phyloP scores from a whole-genome alignment of 1,140 invertebrate species.

The Drosophila baimaii region DNA sequence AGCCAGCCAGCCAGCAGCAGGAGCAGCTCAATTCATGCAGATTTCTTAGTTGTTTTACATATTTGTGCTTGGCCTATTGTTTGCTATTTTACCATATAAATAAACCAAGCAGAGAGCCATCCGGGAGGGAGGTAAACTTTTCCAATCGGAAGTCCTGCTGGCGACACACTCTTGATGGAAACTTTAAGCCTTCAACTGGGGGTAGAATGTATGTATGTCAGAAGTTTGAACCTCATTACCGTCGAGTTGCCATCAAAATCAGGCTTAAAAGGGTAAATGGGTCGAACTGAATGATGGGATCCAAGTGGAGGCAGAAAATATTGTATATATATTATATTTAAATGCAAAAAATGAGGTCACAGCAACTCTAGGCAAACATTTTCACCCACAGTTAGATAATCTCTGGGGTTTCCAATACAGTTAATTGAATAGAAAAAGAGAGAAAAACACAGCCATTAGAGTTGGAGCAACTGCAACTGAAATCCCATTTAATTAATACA shows the following conservation, averaged over 20 bases:
- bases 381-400: slow-evolving; percentile 1
- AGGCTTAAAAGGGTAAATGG: slow-evolving; percentile 23
- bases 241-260: slow-evolving; percentile 28
- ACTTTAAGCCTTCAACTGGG: slow-evolving; percentile 21
- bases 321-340: slow-evolving; percentile 10
- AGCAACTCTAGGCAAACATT: slow-evolving; percentile 12
- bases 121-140: slow-evolving; percentile 32
- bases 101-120: not conserved
- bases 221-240: slow-evolving; percentile 39
- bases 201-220: slow-evolving; percentile 4
- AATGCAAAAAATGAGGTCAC: slow-evolving; percentile 5
- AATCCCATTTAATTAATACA: not conserved
- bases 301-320: not conserved
- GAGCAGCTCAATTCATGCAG: slow-evolving; percentile 45
- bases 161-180: slow-evolving; percentile 12
- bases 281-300: slow-evolving; percentile 2
- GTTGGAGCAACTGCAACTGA: not conserved
- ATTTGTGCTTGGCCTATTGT: slow-evolving; percentile 29
- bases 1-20: slow-evolving; percentile 4
- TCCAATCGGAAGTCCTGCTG: slow-evolving; percentile 34
- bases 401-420: not conserved
- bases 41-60: slow-evolving; percentile 36
- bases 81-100: slow-evolving; percentile 17
- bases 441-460: not conserved
- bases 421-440: slow-evolving; percentile 17